Conservation (phyloP, 1,140 invertebrate genomes). For the Neelides sp. region DNA sequence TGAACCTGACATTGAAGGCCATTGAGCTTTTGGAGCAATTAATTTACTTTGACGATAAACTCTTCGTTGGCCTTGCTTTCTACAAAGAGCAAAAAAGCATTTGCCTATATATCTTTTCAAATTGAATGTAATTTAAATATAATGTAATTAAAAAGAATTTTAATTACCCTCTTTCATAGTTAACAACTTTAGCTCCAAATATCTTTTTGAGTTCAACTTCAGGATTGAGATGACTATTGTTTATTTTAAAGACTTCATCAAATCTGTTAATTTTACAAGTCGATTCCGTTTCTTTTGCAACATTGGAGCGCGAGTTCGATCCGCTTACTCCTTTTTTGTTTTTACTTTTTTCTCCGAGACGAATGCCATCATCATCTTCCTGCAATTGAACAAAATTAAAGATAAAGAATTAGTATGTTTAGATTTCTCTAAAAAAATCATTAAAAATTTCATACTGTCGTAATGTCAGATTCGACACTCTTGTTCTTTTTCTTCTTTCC, state of each 20-base stretch:
- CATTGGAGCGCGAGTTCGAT: constrained; percentile 34
- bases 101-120: too few relatives aligned
- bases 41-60: constrained; percentile 11
- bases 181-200: constrained; percentile 68
- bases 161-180: constrained; percentile 49
- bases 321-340: constrained; percentile 57
- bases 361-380: constrained; percentile 56
- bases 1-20: constrained; percentile 1
- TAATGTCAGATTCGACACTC: constrained; percentile 2
- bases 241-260: constrained; percentile 47
- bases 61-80: constrained; percentile 11
- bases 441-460: constrained; percentile 9
- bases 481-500: constrained; percentile 15
- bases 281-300: constrained; percentile 33
- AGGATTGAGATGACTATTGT: constrained; percentile 63
- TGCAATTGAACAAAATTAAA: constrained; percentile 28
- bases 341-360: too few relatives aligned
- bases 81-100: constrained; percentile 8
- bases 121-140: neutral
- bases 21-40: constrained; percentile 17
- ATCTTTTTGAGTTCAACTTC: constrained; percentile 71
- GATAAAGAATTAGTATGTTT: too few relatives aligned
- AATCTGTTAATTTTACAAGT: constrained; percentile 17
- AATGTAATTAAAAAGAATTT: neutral
- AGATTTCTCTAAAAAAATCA: too few relatives aligned